Base-by-base conservation (phyloP, 2,888 invertebrate genomes). In the Barypeithes pellucidus region DNA sequence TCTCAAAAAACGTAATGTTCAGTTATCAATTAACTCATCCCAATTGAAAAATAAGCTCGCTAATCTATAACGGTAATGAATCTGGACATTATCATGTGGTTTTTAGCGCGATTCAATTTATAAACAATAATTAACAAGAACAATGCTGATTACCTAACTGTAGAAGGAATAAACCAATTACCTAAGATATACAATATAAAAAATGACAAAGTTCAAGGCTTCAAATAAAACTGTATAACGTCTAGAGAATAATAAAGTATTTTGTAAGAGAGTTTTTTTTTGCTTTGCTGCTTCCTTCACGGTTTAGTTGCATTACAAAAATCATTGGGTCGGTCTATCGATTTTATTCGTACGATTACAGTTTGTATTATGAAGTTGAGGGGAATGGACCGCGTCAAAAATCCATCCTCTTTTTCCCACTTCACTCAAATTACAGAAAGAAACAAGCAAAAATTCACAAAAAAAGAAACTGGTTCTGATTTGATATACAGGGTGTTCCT, bases 111-210 rank as follows among this genome's bases (percentile, higher is more conserved):
- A 57, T 57, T 57, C 54, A 33, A 57, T 57, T 33, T 57, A 36
- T 57, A 57, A 57, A 57, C 3, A 57, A 33, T 36, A 57, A 57
- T 57, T 57, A 57, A 57, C 33, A 57, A 57, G 33, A 57, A 57
- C 54, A 57, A 57, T 57, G 54, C 33, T 57, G 61, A 68, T 68
- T 68, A 68, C 68, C 61, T 61, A 68, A 68, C 61, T 68, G 68
- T 68, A 61, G 68, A 68, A 52, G 61, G 60, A 45, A 52, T 61
- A 68, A 68, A 61, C 61, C 60, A 68, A 68, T 68, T 68, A 68
- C 61, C 16, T 39, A 43, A 50, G 61, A 52, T 47, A 60, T 39
- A 61, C 47, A 60, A 14, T 45, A 11, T 9, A 67, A 67, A 67
- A 57, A 67, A 67, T 24, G 1, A 5, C 16, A 60, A 67, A 60